Base-by-base conservation (phyloP, 2,888 invertebrate genomes). In the Tolmerus cingulatus region DNA sequence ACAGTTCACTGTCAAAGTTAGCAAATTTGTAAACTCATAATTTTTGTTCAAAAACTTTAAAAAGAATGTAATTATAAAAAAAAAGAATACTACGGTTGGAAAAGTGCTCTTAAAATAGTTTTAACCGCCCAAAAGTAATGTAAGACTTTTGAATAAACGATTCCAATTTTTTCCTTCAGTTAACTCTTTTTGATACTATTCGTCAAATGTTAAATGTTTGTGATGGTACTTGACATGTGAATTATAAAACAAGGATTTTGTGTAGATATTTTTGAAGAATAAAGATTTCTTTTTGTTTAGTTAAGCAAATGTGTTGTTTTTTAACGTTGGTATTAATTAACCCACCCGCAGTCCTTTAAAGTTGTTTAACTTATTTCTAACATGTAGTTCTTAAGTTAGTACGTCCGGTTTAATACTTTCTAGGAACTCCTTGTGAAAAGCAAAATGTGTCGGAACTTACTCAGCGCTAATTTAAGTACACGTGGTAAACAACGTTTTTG, bases 91-190 rank as follows among this genome's bases (percentile, higher is more conserved):
- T 82, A 82, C 79, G 79, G 79, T 79, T 79, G 27, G 51, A 66
- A 66, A 82, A 82, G 82, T 82, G 82, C 82, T 82, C 82, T 82
- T 82, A 30, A 82, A 57, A 82, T 82, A 82, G 82, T 82, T 82
- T 82, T 82, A 57, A 82, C 82, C 82, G 82, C 82, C 82, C 82
- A 82, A 82, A 66, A 82, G 40, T 82, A 82, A 57, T 82, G 14
- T 82, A 82, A 82, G 81, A 57, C 82, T 82, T 82, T 76, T 19
- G 82, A 82, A 57, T 82, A 37, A 82, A 51, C n/a, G 16, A 82
- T 46, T 82, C 27, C 34, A 14, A 27, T 46, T 51, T 78, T 66
- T 66, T 23, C 30, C 27, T 82, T 51, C 82, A 40, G 34, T 57
- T 57, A 57, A 23, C 66, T 51, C 51, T 57, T 82, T 34, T 57